Evolutionary conservation across 2,113 vertebrate genomes (phyloP), one percentile per base, ranked within the genome.

Genomic region (Centrocercus urophasianus): DNA sequence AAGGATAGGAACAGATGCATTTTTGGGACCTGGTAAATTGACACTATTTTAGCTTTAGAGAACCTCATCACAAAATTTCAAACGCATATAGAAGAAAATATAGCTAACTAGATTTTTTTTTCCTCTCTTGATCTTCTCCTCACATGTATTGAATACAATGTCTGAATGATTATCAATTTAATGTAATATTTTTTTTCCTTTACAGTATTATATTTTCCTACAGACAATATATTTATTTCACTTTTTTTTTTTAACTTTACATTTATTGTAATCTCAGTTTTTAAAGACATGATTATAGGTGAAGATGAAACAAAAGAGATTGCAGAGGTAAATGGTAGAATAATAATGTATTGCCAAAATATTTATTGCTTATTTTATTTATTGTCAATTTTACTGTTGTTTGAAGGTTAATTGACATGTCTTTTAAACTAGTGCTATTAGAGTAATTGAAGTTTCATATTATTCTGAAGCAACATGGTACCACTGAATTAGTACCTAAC

Each of bases 161-260:
- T 89, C 24, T 57, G 38, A 71, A 59, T 42, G 9, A 75, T 69
- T 15, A 27, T 54, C 52, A 28, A 30, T 54, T 54, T 54, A 54
- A 28, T 28, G 12, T 50, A 24, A 27, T 28, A 15, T 56, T 56
- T 56, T 38, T 48, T 38, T 48, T 32, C 25, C 2, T 3, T 42
- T 19, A 1, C 27, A 34, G 43, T 18, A 12, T 0, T 25, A 1
- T 27, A 3, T 25, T 11, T 89, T 79, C 10, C 3, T 11, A 71
- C 1, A 1, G 3, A 6, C 18, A 30, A 63, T 88, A 6, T 3
- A 14, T 63, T 43, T 75, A 74, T 61, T 69, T 56, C 28, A 38
- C 12, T 0, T 5, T 52, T 0, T 52, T 0, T 67, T 34, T 2
- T 20, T 6, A 42, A 43, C 48, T 64, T 13, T 65, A 22, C 6